Percentiles rank a stretch among this genome's conserved stretches.
Evolutionary conservation across 2,888 invertebrate species (phyloP).

Genomic region (Trypoxylon attenuatum): DNA sequence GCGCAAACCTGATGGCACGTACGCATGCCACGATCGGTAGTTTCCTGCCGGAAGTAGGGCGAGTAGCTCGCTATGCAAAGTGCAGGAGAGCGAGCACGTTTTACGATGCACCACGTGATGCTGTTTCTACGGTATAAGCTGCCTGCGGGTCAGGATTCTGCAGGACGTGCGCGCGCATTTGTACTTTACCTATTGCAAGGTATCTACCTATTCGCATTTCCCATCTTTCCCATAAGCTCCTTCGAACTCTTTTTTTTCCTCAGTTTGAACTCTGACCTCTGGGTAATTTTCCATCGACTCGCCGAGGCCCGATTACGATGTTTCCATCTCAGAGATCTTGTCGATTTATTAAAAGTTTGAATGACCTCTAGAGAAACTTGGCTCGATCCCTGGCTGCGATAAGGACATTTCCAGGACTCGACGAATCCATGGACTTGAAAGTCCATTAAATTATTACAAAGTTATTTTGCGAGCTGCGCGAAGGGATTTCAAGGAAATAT

Average conservation of each 20-base stretch:
- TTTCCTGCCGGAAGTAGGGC: constrained; percentile 25
- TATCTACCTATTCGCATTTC: neutral
- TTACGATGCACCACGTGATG: constrained; percentile 43
- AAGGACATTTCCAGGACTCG: neutral
- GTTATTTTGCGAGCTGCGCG: neutral
- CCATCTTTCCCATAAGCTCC: neutral
- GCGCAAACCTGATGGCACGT: constrained; percentile 24
- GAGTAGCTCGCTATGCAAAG: constrained; percentile 38
- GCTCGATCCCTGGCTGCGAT: neutral
- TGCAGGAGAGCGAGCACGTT: constrained; percentile 39
- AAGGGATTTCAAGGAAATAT: neutral
- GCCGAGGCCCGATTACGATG: neutral
- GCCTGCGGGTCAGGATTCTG: constrained; percentile 41
- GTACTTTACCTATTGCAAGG: neutral
- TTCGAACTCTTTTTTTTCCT: neutral
- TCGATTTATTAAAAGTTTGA: constrained; percentile 23
- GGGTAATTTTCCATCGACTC: neutral
- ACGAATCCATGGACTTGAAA: neutral
- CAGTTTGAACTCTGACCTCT: neutral
- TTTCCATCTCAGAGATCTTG: neutral
- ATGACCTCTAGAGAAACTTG: neutral
- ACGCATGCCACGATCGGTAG: constrained; percentile 19
- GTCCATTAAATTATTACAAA: neutral
- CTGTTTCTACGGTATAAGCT: constrained; percentile 30
- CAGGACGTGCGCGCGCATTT: constrained; percentile 46